Conservation (phyloP, 2,797 vertebrate genomes). For the Myoxocephalus aenaeus region DNA sequence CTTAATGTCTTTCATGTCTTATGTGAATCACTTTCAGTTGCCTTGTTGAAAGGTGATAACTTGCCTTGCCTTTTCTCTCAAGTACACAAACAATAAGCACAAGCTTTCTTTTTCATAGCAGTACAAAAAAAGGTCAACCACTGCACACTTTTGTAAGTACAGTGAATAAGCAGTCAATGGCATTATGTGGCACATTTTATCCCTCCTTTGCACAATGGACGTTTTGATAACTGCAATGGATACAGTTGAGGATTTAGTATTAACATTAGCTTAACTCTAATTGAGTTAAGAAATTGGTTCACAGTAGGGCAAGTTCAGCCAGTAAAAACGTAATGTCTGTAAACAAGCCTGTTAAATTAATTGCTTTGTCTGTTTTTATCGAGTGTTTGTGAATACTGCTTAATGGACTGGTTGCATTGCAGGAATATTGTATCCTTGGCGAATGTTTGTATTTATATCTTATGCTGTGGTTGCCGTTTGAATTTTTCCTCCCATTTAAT, state of each 20-base stretch:
- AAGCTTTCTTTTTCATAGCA: slow-evolving; percentile 27
- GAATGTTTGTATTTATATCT: not conserved
- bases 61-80: not conserved
- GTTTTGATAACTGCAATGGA: slow-evolving; percentile 74
- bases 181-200: slow-evolving; percentile 61
- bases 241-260: slow-evolving; percentile 68
- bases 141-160: slow-evolving; percentile 46
- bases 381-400: not conserved
- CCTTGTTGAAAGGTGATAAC: slow-evolving; percentile 1
- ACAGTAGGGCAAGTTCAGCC: slow-evolving; percentile 51
- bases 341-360: slow-evolving; percentile 35
- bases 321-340: slow-evolving; percentile 24
- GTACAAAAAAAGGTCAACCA: slow-evolving; percentile 54
- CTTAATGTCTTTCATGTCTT: not conserved
- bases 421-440: not conserved
- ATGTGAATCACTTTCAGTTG: not conserved
- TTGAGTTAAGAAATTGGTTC: slow-evolving; percentile 61
- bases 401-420: slow-evolving; percentile 11
- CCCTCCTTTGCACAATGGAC: slow-evolving; percentile 63
- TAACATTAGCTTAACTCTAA: slow-evolving; percentile 53
- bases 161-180: slow-evolving; percentile 56
- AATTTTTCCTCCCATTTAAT: too few species aligned
- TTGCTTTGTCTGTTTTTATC: slow-evolving; percentile 16
- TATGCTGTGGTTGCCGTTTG: not conserved
- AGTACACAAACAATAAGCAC: slow-evolving; percentile 23